Evolutionary conservation across 1,140 invertebrate genomes (phyloP).

Genomic region (Forficula auricularia): DNA sequence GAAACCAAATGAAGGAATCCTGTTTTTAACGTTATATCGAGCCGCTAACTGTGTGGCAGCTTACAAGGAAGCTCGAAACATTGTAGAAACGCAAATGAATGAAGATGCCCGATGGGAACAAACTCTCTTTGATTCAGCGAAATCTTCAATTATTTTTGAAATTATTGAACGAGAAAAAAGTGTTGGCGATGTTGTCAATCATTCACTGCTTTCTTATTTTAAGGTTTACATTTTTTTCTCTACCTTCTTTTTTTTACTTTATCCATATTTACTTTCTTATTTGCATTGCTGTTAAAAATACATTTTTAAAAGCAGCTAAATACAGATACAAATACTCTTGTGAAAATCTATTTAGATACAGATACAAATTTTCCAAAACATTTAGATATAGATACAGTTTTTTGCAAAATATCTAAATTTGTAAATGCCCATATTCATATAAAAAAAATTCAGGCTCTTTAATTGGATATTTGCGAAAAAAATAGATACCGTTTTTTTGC

Average conservation of each 20-base stretch:
- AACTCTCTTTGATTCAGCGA: constrained; percentile 60
- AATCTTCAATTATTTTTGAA: constrained; percentile 68
- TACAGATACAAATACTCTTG: constrained; percentile 2
- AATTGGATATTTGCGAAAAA: background rate
- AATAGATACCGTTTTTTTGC: background rate
- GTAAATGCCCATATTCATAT: background rate
- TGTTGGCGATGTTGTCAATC: constrained; percentile 45
- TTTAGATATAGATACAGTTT: background rate
- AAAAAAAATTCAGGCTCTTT: background rate
- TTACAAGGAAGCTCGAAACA: constrained; percentile 54
- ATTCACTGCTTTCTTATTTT: constrained; percentile 55
- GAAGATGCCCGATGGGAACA: constrained; percentile 43
- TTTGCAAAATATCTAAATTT: constrained; percentile 1
- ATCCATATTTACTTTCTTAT: constrained; percentile 11
- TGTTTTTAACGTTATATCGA: constrained; percentile 52
- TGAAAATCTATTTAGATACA: background rate
- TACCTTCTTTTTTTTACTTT: no score
- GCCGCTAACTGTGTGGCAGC: constrained; percentile 58
- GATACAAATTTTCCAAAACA: background rate
- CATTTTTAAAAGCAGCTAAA: constrained; percentile 7
- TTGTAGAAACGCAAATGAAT: constrained; percentile 50
- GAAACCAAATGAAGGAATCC: constrained; percentile 43
- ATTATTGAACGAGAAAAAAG: constrained; percentile 63
- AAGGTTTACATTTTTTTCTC: constrained; percentile 45
- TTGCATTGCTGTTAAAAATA: background rate